Percentiles rank a stretch among this genome's conserved stretches.
Conservation (phyloP, 35 echinoderm and acorn worm genomes). For the Ptychodera flava region DNA sequence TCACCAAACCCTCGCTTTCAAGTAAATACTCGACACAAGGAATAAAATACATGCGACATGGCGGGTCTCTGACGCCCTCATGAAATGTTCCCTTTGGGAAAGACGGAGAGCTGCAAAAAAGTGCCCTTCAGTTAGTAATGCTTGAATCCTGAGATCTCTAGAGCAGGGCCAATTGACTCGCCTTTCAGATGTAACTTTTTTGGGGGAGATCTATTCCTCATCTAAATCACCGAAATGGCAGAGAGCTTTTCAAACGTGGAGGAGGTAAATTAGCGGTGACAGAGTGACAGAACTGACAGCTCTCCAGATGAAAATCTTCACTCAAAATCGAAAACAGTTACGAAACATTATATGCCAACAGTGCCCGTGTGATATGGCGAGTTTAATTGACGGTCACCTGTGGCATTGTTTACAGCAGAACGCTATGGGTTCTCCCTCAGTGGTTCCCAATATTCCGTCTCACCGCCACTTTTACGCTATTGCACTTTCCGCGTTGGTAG, state of each 20-base stretch:
- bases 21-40: background rate
- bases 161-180: background rate
- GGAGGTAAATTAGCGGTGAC: too few relatives aligned
- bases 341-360: background rate
- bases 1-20: background rate
- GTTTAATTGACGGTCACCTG: background rate
- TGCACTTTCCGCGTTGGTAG: background rate
- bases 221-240: too few relatives aligned
- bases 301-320: background rate
- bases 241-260: too few relatives aligned
- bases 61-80: too few relatives aligned
- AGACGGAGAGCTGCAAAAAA: too few relatives aligned
- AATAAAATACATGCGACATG: too few relatives aligned
- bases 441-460: background rate
- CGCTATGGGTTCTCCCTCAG: background rate
- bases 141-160: background rate
- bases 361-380: background rate
- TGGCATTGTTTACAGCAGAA: background rate
- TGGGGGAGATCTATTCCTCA: background rate
- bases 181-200: background rate
- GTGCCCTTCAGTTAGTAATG: too few relatives aligned
- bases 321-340: background rate
- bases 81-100: too few relatives aligned
- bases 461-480: too few relatives aligned
- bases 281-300: background rate